Evolutionary conservation across 2,888 invertebrate species (phyloP), one percentile per base, ranked within the genome.

Genomic region (Nemapogon koenigi): DNA sequence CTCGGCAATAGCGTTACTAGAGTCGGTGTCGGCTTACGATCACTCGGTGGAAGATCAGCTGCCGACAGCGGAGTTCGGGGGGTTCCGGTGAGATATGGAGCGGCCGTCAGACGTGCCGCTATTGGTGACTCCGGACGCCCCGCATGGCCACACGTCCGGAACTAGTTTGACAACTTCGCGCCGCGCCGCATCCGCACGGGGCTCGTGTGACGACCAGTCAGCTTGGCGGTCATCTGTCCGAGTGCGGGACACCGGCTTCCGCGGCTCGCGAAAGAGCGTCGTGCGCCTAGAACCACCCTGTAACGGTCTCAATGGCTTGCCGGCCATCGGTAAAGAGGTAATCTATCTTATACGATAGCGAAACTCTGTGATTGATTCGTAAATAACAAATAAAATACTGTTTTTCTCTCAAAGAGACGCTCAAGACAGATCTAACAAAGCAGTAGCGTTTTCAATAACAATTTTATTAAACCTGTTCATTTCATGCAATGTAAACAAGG

Each of bases 151-250:
- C 14, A 44, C 33, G 15, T 43, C 38, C 22, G 41, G 41, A 51
- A 72, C 61, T 32, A 68, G 71, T 49, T 59, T 69, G 46, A 67
- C 69, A 53, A 68, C 67, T 48, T 68, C 72, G 50, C 63, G 71
- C 39, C 71, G 75, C 50, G 55, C 62, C 45, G 61, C 61, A 19
- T 69, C 75, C 55, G 61, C 72, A 43, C 66, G 73, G 46, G 67
- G 68, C 51, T 72, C 73, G 33, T 68, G 70, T 49, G 73, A 72
- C 42, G 75, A 75, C 39, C 60, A 55, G 43, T 71, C 83, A 50
- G 69, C 83, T 37, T 84, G 84, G 71, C 85, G 84, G 76, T 84
- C 84, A 49, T 84, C 84, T 48, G 84, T 85, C 49, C 76, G 84
- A 46, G 83, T 85, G 46, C 82, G 79, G 58, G 84, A 84, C 54